Evolutionary conservation across 1,140 invertebrate species (phyloP), one percentile per base, ranked within the genome.

Genomic region (Oreohelix idahoensis): DNA sequence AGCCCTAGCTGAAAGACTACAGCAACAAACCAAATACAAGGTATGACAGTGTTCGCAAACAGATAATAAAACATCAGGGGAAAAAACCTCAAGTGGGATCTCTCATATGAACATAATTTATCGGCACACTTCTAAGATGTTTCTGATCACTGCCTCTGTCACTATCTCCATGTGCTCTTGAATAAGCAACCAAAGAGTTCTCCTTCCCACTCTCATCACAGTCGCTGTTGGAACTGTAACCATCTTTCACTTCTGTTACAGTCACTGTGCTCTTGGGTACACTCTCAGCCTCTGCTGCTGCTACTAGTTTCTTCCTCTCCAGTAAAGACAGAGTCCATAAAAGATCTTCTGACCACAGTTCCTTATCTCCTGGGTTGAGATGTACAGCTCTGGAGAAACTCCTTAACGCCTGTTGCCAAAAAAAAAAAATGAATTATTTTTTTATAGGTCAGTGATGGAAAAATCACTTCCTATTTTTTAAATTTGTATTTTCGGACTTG

Each of bases 281-380:
- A 63, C 32, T 26, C 77, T 39, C 58, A 39, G 1, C 58, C 1
- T 36, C 53, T 15, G 8, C 26, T 49, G 51, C 71, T 1, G 17
- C 26, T 38, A 49, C 71, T 35, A 70, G 63, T 45, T 83, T 83
- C 42, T 86, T 86, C 77, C 76, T 63, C 51, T 87, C 84, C 53
- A 90, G 76, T n/a, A 91, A 70, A 1, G 84, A 86, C 20, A 66
- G 71, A 11, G 88, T 86, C 90, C 90, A 91, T 35, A 81, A 26
- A 17, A 93, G 84, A 84, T 93, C 93, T 39, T 93, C 93, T 35
- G 89, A 81, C 91, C 92, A 92, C n/a, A 93, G 82, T 85, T 93
- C 93, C 51, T 81, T 73, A 39, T 91, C 85, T 39, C 78, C 84
- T 26, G 93, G 93, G 83, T 92, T 88, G 4, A 93, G 74, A 81